A percentile compares a stretch with the other conserved stretches of the same genome.
phyloP scores from a whole-genome alignment of 2,113 vertebrate genomes.

The Chaetorhynchus papuensis region DNA sequence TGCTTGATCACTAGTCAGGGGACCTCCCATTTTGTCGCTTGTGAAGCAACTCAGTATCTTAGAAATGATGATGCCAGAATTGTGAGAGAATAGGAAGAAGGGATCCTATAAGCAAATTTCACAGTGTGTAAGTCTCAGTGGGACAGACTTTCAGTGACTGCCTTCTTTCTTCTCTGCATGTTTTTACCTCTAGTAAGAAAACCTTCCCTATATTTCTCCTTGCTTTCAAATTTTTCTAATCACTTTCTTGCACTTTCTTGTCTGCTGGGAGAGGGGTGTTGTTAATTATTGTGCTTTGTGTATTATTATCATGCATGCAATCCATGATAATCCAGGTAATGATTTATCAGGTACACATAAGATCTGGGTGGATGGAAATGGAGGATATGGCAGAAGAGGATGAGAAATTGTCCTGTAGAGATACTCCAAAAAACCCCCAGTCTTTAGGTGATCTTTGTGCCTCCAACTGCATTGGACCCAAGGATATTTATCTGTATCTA shows the following conservation, averaged over 20 bases:
- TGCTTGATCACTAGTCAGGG: no score
- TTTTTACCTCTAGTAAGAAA: background rate
- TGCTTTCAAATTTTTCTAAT: background rate
- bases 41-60: background rate
- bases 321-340: background rate
- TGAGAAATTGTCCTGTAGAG: background rate
- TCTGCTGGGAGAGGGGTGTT: background rate
- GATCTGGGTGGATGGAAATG: background rate
- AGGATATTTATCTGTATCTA: background rate
- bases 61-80: background rate
- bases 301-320: background rate
- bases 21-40: background rate
- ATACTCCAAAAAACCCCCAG: accelerated
- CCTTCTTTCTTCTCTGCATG: background rate
- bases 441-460: background rate
- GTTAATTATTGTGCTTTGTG: background rate
- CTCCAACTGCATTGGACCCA: background rate
- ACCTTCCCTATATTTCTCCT: background rate
- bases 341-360: background rate
- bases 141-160: background rate
- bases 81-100: background rate
- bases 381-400: background rate
- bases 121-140: background rate
- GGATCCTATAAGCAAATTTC: background rate
- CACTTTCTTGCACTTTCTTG: background rate